Conservation (phyloP, 2,797 vertebrate genomes). For the Halcyon smyrnensis region DNA sequence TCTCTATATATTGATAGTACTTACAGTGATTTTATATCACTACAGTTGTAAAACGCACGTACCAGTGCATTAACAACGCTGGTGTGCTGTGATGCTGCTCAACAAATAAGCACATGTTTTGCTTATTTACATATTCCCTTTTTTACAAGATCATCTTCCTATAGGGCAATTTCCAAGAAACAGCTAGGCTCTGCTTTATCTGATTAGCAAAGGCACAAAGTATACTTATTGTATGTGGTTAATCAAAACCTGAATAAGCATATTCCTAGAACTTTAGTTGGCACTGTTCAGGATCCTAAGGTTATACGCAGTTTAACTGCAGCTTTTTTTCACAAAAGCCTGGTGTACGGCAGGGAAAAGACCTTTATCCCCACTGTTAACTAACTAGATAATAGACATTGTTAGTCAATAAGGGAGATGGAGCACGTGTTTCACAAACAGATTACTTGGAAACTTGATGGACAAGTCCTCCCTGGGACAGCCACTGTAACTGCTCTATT, state of each 20-base stretch:
- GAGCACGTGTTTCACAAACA: background rate
- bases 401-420: background rate
- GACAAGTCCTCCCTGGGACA: background rate
- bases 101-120: background rate
- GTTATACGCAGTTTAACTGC: constrained; percentile 15
- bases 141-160: background rate
- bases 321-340: constrained; percentile 30
- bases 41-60: background rate
- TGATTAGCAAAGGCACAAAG: background rate
- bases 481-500: background rate
- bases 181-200: background rate
- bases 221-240: background rate
- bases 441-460: constrained; percentile 22
- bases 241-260: constrained; percentile 18
- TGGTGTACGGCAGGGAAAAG: background rate
- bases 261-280: constrained; percentile 12
- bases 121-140: background rate
- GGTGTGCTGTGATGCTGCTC: background rate
- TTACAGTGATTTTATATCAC: background rate
- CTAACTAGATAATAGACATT: constrained; percentile 18
- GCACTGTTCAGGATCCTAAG: background rate
- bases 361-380: constrained; percentile 52
- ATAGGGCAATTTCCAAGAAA: background rate
- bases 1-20: background rate
- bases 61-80: background rate